phyloP scores from a whole-genome alignment of 2,113 vertebrate species.

The Vidua chalybeata region DNA sequence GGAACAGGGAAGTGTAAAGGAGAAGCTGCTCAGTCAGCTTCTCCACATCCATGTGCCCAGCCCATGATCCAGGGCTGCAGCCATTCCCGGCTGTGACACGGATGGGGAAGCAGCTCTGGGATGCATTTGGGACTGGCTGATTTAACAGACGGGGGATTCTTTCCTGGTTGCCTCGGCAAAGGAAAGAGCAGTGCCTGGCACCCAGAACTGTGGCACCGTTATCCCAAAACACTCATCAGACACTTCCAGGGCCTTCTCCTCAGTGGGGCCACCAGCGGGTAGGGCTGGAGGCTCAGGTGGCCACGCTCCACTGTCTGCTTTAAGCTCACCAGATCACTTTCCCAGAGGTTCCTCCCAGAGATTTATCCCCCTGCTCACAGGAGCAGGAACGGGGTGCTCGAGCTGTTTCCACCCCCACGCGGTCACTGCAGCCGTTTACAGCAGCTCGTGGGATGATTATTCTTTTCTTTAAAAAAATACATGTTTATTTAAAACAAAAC shows the following conservation, averaged over 20 bases:
- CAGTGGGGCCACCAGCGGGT: rapidly evolving
- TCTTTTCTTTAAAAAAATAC: rapidly evolving
- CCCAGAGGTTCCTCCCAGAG: rapidly evolving
- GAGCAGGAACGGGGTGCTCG: rapidly evolving
- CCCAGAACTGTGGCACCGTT: rapidly evolving
- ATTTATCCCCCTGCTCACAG: rapidly evolving
- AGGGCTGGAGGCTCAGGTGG: background rate
- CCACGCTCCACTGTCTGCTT: background rate
- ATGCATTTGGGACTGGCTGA: rapidly evolving
- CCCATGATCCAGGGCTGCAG: background rate
- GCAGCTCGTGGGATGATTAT: background rate
- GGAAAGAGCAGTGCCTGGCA: no score
- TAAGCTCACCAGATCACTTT: no score
- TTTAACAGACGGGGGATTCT: rapidly evolving
- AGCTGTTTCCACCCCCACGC: background rate
- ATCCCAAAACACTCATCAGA: rapidly evolving
- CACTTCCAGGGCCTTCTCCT: background rate
- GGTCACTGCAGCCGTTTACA: background rate
- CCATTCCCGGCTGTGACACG: rapidly evolving
- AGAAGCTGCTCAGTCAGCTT: background rate
- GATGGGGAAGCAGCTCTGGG: background rate
- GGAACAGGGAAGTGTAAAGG: rapidly evolving
- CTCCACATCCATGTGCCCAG: rapidly evolving
- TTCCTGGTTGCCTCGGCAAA: rapidly evolving
- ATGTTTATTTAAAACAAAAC: conserved; percentile 25